Evolutionary conservation across 2,888 invertebrate genomes (phyloP).

Genomic region (Drepanosiphum platanoidis): DNA sequence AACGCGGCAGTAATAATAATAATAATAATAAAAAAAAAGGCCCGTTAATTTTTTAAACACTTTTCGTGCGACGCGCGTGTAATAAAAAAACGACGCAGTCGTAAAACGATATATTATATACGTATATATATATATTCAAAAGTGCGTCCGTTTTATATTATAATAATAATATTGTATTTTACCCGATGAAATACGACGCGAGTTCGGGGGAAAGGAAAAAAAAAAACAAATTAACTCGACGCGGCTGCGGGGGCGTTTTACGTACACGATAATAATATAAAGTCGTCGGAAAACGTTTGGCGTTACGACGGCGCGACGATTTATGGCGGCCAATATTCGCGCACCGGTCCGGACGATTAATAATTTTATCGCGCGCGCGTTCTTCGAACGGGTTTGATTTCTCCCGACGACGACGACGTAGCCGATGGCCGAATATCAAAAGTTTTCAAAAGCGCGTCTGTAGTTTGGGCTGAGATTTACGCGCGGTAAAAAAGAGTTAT

Average conservation of each 20-base stretch:
- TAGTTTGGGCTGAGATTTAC: too few species aligned
- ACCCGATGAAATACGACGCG: slow-evolving; percentile 18
- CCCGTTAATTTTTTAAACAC: slow-evolving; percentile 1
- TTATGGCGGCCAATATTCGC: not conserved
- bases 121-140: too few species aligned
- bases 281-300: not conserved
- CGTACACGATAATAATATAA: too few species aligned
- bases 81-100: not conserved
- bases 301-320: not conserved
- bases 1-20: too few species aligned
- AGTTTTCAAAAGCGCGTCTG: too few species aligned
- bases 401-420: too few species aligned
- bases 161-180: not conserved
- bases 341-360: too few species aligned
- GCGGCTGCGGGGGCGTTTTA: not conserved
- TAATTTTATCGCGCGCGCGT: not conserved
- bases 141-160: not conserved
- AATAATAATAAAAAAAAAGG: not conserved
- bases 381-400: not conserved
- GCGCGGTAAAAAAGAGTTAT: too few species aligned
- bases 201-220: not conserved
- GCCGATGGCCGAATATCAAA: too few species aligned
- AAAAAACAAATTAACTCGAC: not conserved
- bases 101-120: slow-evolving; percentile 14
- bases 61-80: not conserved